These are phyloP conservation scores for Clupea harengus DNA, from an alignment of 2,113 vertebrate species.

Conservation along the genomic window DNA sequence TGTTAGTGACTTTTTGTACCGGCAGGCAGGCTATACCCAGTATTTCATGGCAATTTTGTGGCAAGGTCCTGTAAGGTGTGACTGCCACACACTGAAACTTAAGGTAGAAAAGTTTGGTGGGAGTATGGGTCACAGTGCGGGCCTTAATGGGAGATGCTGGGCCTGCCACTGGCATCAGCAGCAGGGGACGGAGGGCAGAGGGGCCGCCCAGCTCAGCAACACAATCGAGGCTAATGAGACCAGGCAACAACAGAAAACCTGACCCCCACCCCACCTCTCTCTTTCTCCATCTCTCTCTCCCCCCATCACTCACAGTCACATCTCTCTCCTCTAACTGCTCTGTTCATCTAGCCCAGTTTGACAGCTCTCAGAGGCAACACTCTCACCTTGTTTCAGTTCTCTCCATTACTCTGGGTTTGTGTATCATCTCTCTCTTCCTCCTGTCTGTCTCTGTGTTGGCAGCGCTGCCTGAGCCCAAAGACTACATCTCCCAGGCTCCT, in stretches of 20 bases:
- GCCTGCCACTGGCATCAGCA: neutral
- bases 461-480: neutral
- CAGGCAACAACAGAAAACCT: neutral
- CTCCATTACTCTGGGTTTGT: neutral
- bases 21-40: neutral
- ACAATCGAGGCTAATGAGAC: constrained; percentile 20
- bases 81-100: neutral
- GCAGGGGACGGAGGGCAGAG: neutral
- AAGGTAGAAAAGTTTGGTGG: neutral
- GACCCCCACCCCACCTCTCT: neutral
- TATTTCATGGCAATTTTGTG: neutral
- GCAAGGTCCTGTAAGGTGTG: neutral
- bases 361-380: neutral
- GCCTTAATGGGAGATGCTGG: neutral
- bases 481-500: neutral
- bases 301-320: neutral
- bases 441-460: too few species aligned
- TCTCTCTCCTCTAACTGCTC: neutral
- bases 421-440: too few species aligned
- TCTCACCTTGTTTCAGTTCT: neutral
- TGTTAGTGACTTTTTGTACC: neutral
- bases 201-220: neutral
- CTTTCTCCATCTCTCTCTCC: neutral
- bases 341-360: neutral
- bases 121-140: neutral